These are phyloP conservation scores for Notarius quadriscutis DNA, from an alignment of 2,113 vertebrate genomes.

Conservation along the genomic window DNA sequence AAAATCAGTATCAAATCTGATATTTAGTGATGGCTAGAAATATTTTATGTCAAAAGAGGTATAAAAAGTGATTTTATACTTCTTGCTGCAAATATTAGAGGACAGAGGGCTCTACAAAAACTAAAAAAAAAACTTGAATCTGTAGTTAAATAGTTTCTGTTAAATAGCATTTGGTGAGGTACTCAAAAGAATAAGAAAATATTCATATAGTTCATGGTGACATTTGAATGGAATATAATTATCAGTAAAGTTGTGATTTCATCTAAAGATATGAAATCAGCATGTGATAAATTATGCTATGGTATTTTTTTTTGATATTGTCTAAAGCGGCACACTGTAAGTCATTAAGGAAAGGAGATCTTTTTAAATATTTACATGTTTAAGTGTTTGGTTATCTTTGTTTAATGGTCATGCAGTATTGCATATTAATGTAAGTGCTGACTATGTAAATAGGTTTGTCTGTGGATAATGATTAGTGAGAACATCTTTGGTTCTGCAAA, in stretches of 20 bases:
- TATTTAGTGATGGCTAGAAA: background rate
- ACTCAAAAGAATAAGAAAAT: background rate
- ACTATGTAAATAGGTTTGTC: background rate
- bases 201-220: background rate
- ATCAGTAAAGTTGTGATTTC: background rate
- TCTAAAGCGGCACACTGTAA: background rate
- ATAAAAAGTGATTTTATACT: background rate
- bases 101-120: conserved; percentile 56
- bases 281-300: background rate
- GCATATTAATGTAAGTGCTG: conserved; percentile 15
- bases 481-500: conserved; percentile 2
- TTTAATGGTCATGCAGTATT: background rate
- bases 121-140: conserved; percentile 10
- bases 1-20: background rate
- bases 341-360: background rate
- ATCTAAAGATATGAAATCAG: background rate
- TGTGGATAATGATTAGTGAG: background rate
- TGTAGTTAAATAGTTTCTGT: conserved; percentile 6
- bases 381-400: background rate
- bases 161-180: background rate
- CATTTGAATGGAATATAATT: background rate
- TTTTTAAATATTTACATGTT: background rate
- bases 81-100: conserved; percentile 19
- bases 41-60: background rate
- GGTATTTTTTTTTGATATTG: background rate